A percentile compares a stretch with the other conserved stretches of the same genome.
Conservation (phyloP, 2,888 invertebrate genomes). For the Phengaris arion region DNA sequence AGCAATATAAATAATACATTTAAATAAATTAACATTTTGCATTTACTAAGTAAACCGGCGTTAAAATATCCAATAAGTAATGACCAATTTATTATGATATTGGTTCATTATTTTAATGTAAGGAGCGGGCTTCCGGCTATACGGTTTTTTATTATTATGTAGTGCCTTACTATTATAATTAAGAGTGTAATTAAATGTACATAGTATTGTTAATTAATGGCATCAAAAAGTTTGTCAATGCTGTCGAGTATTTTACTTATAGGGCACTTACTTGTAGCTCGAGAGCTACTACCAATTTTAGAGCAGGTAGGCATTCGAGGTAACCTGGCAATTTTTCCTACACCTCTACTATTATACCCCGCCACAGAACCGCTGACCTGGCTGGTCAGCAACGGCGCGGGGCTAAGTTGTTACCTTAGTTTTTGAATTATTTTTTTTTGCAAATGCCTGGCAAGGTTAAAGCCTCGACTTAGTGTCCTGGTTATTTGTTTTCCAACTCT, state of each 20-base stretch:
- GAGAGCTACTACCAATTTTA: no score
- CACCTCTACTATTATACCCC: no score
- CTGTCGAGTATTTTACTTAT: background rate
- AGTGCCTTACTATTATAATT: constrained; percentile 11
- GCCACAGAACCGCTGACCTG: no score
- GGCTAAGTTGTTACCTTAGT: no score
- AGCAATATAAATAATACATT: constrained; percentile 26
- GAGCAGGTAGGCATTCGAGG: no score
- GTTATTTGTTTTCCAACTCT: no score
- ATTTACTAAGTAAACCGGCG: constrained; percentile 27
- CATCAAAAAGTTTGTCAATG: background rate
- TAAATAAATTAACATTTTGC: constrained; percentile 25
- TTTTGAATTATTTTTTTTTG: no score
- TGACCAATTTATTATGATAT: constrained; percentile 23
- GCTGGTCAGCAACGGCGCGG: no score
- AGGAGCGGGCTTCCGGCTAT: background rate
- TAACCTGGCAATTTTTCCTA: no score
- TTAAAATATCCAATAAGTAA: constrained; percentile 11
- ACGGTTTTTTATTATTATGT: constrained; percentile 4
- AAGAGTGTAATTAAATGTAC: constrained; percentile 14
- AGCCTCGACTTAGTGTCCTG: no score
- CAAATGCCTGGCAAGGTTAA: no score
- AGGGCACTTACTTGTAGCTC: no score
- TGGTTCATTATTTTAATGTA: constrained; percentile 27
- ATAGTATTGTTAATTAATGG: constrained; percentile 1